These are phyloP conservation scores for Acestrorhynchus altus DNA, from an alignment of 2,797 vertebrate genomes.

Conservation along the genomic window DNA sequence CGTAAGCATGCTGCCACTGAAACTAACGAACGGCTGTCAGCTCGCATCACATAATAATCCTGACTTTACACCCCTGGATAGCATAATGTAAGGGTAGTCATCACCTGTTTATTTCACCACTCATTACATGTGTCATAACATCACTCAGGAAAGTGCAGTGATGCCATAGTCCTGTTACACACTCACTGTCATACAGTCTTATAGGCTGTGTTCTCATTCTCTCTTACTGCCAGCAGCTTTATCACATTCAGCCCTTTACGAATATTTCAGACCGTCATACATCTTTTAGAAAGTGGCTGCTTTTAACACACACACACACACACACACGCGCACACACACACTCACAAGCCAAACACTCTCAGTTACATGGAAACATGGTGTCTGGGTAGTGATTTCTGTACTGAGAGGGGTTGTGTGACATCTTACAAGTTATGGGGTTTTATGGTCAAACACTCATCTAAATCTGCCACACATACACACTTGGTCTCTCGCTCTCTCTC, in stretches of 20 bases:
- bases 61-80: background rate
- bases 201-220: background rate
- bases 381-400: slow-evolving; percentile 42
- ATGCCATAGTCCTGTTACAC: background rate
- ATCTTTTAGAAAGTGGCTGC: background rate
- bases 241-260: background rate
- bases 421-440: slow-evolving; percentile 18
- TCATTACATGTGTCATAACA: background rate
- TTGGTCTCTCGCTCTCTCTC: background rate
- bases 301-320: background rate
- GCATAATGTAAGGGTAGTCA: background rate
- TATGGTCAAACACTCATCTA: slow-evolving; percentile 26
- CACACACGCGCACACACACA: background rate
- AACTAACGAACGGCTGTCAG: background rate
- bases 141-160: background rate
- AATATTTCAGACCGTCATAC: background rate
- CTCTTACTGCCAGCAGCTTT: background rate
- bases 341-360: slow-evolving; percentile 3
- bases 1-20: background rate
- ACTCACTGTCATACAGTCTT: background rate
- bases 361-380: slow-evolving; percentile 36
- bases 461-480: slow-evolving; percentile 20
- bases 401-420: slow-evolving; percentile 31
- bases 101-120: background rate
- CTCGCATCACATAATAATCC: background rate